Evolutionary conservation across 2,113 vertebrate species (phyloP).

Genomic region (Casuarius casuarius): DNA sequence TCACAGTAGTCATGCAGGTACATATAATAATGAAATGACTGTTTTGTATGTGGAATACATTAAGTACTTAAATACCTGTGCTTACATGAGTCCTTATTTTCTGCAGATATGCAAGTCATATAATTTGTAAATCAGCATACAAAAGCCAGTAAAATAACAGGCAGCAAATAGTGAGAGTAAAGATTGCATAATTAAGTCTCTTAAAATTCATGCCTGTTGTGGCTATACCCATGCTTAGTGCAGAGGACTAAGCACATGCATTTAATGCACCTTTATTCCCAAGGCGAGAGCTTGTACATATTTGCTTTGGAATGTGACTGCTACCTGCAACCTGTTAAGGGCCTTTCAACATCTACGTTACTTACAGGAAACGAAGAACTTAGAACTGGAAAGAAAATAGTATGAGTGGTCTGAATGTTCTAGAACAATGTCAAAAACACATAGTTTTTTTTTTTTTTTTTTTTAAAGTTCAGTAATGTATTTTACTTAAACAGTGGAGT

Average conservation of each 20-base stretch:
- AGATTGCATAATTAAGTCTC: background rate
- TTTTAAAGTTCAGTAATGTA: background rate
- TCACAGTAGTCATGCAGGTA: background rate
- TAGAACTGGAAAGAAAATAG: background rate
- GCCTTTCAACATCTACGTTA: rapidly evolving
- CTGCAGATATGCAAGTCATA: background rate
- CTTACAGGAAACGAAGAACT: background rate
- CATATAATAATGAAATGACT: background rate
- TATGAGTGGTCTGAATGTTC: background rate
- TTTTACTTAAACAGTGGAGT: background rate
- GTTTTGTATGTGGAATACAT: background rate
- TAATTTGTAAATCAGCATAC: background rate
- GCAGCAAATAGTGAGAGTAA: background rate
- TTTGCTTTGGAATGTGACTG: background rate
- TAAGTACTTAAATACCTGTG: background rate
- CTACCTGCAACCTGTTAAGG: background rate
- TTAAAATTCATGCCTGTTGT: background rate
- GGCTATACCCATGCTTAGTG: background rate
- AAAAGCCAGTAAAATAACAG: background rate
- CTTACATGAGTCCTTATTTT: background rate
- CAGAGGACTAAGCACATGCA: background rate
- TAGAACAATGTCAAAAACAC: background rate
- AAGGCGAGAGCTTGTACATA: rapidly evolving
- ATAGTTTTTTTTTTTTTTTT: background rate
- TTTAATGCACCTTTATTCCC: background rate